phyloP scores from a whole-genome alignment of 1,140 invertebrate genomes.

The Chrysopa pallens region DNA sequence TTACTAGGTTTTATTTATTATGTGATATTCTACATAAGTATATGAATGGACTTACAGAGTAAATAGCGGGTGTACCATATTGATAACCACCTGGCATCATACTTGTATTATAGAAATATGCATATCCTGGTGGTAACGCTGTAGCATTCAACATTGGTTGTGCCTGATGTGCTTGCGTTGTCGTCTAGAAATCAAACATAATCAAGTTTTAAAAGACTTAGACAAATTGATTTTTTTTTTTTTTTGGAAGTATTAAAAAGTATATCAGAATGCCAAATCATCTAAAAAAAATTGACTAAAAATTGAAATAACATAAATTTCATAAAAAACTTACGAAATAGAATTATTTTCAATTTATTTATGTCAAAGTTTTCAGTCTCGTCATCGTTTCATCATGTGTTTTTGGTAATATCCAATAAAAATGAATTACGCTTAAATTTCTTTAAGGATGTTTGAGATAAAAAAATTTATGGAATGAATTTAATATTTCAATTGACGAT shows the following conservation, averaged over 20 bases:
- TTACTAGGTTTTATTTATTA: too few relatives aligned
- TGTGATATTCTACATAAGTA: too few relatives aligned
- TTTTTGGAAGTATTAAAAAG: not conserved
- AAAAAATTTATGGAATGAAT: too few relatives aligned
- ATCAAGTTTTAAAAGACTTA: too few relatives aligned
- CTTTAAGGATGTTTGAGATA: too few relatives aligned
- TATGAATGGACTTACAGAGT: conserved; percentile 36
- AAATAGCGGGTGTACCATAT: conserved; percentile 48
- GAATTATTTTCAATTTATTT: not conserved
- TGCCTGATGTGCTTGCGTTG: conserved; percentile 32
- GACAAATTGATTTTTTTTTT: too few relatives aligned
- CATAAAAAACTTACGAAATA: not conserved
- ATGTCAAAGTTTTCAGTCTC: not conserved
- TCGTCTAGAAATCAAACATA: conserved; percentile 1
- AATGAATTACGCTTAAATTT: not conserved
- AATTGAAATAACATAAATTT: not conserved
- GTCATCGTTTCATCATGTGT: not conserved
- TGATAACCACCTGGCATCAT: conserved; percentile 56
- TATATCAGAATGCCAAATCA: not conserved
- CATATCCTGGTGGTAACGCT: conserved; percentile 38
- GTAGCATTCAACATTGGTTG: conserved; percentile 38
- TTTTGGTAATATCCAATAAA: not conserved
- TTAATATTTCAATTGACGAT: too few relatives aligned
- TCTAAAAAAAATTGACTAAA: not conserved
- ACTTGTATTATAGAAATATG: conserved; percentile 48